Base-by-base conservation (phyloP, 2,888 invertebrate species). In the Drosophila seclusa region DNA sequence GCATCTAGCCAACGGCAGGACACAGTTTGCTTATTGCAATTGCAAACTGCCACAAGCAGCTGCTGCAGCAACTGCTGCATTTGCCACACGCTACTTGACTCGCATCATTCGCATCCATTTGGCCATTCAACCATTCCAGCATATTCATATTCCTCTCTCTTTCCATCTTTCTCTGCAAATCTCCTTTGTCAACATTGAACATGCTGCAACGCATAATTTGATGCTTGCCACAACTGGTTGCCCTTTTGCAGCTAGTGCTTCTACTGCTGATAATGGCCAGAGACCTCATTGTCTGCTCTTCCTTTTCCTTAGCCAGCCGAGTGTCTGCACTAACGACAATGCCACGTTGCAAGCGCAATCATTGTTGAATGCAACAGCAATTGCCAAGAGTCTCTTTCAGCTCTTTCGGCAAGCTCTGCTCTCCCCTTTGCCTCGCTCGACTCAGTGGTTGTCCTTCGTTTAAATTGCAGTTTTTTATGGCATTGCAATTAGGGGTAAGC, bases 401-500 rank as follows among this genome's bases (percentile, higher is more conserved):
- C 61, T 75, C 78, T 66, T 32, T 32, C 32, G 52, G 21, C 55
- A 40, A 49, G 71, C 65, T 57, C 55, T n/a, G 24, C 36, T 36
- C 55, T 36, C 24, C 60, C 63, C 68, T 66, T 73, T 63, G 69
- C 66, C 67, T 67, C 60, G 65, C 78, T 74, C 58, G 42, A 24
- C 52, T 34, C 70, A 53, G 53, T 77, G 76, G 65, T 84, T 89
- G 91, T 91, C 91, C 92, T 91, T 92, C 90, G 85, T 53, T 82
- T 75, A 77, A 89, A 91, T 90, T 84, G 89, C 88, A 89, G 65
- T 83, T 89, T 90, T 90, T 91, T 90, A 91, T 89, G 87, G 78
- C 76, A 64, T 78, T 84, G 87, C 91, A 91, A 91, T 91, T 91
- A 91, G 90, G 90, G 90, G 91, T 91, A 87, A 90, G 76, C 85